Percentiles rank a stretch among this genome's conserved stretches.
These are phyloP conservation scores for Synergus itoensis DNA, from an alignment of 2,888 invertebrate genomes.

Conservation along the genomic window DNA sequence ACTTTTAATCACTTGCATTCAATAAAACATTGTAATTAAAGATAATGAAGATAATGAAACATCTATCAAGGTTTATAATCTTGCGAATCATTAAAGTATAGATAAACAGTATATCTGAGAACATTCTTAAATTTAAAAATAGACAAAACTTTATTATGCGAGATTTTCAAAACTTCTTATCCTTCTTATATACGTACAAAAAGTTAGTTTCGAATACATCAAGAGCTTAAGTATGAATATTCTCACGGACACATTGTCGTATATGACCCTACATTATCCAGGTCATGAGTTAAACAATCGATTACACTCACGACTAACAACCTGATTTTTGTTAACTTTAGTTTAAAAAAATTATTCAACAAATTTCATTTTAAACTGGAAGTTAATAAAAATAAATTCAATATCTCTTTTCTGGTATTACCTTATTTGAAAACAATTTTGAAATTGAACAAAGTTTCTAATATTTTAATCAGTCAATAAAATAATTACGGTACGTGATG, in stretches of 20 bases:
- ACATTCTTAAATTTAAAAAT: background rate
- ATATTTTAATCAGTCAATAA: too few species aligned
- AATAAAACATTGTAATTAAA: background rate
- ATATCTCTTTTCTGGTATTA: background rate
- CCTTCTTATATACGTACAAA: background rate
- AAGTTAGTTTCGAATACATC: background rate
- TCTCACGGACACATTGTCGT: constrained; percentile 44
- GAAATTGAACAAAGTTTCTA: background rate
- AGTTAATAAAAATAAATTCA: too few species aligned
- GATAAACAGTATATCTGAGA: background rate
- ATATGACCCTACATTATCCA: constrained; percentile 30
- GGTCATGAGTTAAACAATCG: constrained; percentile 37
- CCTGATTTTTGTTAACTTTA: background rate
- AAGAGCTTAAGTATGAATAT: constrained; percentile 20
- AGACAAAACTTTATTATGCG: too few species aligned
- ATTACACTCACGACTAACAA: constrained; percentile 1
- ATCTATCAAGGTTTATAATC: background rate
- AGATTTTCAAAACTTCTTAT: background rate
- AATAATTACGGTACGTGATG: too few species aligned
- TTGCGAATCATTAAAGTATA: background rate
- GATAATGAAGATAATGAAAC: background rate
- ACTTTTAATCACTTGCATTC: background rate
- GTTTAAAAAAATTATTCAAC: background rate
- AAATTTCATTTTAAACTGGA: background rate
- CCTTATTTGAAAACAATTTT: too few species aligned